Conservation (phyloP, 2,888 invertebrate species). For the Plagiodera versicolora region DNA sequence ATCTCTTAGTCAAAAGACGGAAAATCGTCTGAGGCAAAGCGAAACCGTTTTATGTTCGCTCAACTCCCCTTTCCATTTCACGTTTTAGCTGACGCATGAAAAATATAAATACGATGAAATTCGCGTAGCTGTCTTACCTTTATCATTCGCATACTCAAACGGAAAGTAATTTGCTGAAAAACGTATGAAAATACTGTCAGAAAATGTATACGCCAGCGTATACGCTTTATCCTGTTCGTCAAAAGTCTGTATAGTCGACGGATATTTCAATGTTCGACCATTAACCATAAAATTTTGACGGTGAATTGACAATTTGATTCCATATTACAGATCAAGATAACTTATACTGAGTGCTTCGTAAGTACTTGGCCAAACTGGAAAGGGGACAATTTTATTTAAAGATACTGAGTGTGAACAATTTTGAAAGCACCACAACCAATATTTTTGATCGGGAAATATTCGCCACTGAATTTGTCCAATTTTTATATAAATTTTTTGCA, state of each 20-base stretch:
- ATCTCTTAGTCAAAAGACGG: not conserved
- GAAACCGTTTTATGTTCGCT: conserved; percentile 21
- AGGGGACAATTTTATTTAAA: too few species aligned
- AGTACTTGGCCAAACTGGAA: too few species aligned
- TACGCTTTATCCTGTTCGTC: not conserved
- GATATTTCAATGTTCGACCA: conserved; percentile 5
- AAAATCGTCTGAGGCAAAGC: not conserved
- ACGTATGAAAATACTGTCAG: conserved; percentile 19
- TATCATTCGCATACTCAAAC: conserved; percentile 21
- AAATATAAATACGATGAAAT: conserved; percentile 15
- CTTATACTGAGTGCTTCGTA: too few species aligned
- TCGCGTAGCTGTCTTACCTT: conserved; percentile 22
- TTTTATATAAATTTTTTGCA: too few species aligned
- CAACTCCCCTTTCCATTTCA: conserved; percentile 18
- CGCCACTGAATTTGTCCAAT: too few species aligned
- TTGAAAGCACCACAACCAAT: too few species aligned
- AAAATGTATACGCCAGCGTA: not conserved
- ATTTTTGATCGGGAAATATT: too few species aligned
- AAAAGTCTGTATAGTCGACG: not conserved
- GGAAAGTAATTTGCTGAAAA: conserved; percentile 26
- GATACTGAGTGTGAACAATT: too few species aligned
- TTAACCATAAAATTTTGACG: not conserved
- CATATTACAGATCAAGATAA: too few species aligned
- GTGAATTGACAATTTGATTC: too few species aligned
- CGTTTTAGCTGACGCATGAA: conserved; percentile 21